Percentiles rank a stretch among this genome's conserved stretches.
Evolutionary conservation across 2,797 vertebrate genomes (phyloP).

Genomic region (Chelon labrosus): DNA sequence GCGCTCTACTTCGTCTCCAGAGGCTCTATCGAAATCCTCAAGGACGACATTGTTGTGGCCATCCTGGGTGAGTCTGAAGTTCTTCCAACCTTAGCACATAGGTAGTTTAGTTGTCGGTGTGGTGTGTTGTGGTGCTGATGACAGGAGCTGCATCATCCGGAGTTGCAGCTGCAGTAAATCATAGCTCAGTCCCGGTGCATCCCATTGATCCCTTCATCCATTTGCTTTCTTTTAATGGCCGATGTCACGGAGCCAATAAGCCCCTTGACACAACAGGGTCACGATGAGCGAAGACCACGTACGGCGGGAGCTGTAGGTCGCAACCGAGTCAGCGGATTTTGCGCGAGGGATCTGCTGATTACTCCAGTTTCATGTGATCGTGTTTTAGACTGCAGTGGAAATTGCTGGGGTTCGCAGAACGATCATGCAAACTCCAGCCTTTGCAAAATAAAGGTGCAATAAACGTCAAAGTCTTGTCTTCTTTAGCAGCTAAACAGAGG

Average conservation of each 20-base stretch:
- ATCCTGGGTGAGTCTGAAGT: slow-evolving; percentile 90
- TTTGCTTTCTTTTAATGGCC: slow-evolving; percentile 49
- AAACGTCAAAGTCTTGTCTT: too few relatives aligned
- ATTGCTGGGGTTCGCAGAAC: neutral
- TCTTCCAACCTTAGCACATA: too few relatives aligned
- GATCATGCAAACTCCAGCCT: too few relatives aligned
- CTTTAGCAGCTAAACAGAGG: too few relatives aligned
- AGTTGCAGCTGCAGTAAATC: slow-evolving; percentile 39
- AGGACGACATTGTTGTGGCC: slow-evolving; percentile 96
- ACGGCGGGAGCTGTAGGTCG: slow-evolving; percentile 11
- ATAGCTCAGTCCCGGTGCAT: slow-evolving; percentile 38
- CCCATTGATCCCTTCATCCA: slow-evolving; percentile 41
- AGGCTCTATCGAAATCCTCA: slow-evolving; percentile 98
- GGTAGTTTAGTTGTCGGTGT: slow-evolving; percentile 35
- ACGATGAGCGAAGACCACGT: slow-evolving; percentile 18
- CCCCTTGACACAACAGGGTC: slow-evolving; percentile 61
- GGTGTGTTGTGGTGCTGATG: slow-evolving; percentile 35
- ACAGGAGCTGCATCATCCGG: slow-evolving; percentile 27
- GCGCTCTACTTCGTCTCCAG: slow-evolving; percentile 97
- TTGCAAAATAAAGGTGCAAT: too few relatives aligned
- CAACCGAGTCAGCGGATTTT: slow-evolving; percentile 37
- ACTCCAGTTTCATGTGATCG: slow-evolving; percentile 3
- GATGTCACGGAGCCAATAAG: slow-evolving; percentile 37
- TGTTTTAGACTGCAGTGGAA: neutral
- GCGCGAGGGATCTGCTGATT: slow-evolving; percentile 33